phyloP scores from a whole-genome alignment of 2,797 vertebrate genomes.

The Rhyacichthys aspro region DNA sequence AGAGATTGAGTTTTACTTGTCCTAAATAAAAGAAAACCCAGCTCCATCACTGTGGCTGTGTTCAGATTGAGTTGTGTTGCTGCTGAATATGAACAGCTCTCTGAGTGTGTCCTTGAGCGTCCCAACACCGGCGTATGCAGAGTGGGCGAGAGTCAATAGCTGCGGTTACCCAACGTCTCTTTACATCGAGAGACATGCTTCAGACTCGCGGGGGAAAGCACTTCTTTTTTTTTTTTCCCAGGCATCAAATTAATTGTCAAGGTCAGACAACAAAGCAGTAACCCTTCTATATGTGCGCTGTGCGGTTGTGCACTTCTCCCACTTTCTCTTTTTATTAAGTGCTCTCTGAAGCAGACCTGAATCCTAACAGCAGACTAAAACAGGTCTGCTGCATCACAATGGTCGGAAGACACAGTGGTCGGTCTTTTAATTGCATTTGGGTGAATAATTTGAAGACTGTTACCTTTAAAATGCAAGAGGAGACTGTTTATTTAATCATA shows the following conservation, averaged over 20 bases:
- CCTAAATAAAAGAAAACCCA: not conserved
- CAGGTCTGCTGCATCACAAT: slow-evolving; percentile 7
- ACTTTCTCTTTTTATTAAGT: slow-evolving; percentile 33
- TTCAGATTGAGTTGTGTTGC: slow-evolving; percentile 21
- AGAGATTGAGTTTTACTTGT: too few species aligned
- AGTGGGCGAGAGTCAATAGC: slow-evolving; percentile 68
- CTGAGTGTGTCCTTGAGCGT: slow-evolving; percentile 49
- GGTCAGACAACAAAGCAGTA: slow-evolving; percentile 68
- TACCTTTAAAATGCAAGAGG: slow-evolving; percentile 2
- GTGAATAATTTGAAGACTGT: slow-evolving; percentile 40
- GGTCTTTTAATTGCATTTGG: slow-evolving; percentile 43
- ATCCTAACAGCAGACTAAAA: slow-evolving; percentile 39
- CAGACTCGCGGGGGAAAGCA: slow-evolving; percentile 68
- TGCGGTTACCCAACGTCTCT: slow-evolving; percentile 37
- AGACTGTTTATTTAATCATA: not conserved
- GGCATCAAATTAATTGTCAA: slow-evolving; percentile 80
- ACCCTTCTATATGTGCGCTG: slow-evolving; percentile 11
- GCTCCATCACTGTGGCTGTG: slow-evolving; percentile 19
- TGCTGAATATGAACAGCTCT: slow-evolving; percentile 28
- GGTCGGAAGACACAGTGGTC: slow-evolving; percentile 18
- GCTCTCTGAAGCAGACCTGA: slow-evolving; percentile 29
- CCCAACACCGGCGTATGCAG: slow-evolving; percentile 35
- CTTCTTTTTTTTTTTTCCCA: slow-evolving; percentile 75
- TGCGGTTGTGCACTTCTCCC: slow-evolving; percentile 11
- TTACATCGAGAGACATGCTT: slow-evolving; percentile 61